Evolutionary conservation across 2,888 invertebrate species (phyloP), one percentile per base, ranked within the genome.

Genomic region (Thysanoteuthis rhombus): DNA sequence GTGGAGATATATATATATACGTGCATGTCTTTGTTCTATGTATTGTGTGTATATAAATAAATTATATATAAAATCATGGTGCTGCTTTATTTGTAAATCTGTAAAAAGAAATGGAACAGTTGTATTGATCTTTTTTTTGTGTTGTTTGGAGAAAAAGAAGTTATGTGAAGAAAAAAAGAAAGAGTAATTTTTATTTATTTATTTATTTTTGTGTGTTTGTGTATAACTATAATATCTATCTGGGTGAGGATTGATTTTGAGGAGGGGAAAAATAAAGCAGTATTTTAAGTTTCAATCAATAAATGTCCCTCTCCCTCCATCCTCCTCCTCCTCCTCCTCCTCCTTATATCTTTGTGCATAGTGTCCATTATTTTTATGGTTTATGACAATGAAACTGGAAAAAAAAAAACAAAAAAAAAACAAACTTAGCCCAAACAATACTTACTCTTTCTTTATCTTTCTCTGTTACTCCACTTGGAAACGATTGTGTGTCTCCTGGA

Each of bases 31-130:
- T 75, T 75, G 75, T 75, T 75, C 36, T 75, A n/a, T 75, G 75
- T 75, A 75, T 16, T 75, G 75, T 75, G 19, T 75, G 75, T 75
- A 75, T 75, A 75, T 75, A 75, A 75, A 75, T 75, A 75, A 75
- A 75, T 75, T 75, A 75, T 75, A 75, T 75, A 75, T 75, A 75
- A 75, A 75, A 75, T n/a, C 12, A n/a, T 32, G n/a, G n/a, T 75
- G 75, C 75, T 75, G 75, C 75, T 75, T 75, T 75, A 75, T 75
- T 75, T 75, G 75, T 75, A 75, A 75, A 75, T 75, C n/a, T 75
- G 75, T 75, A 36, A 52, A 52, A 52, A 52, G 75, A 75, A 75
- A 75, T 75, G 75, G n/a, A 75, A 75, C 75, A n/a, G n/a, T 75
- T 75, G 75, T 75, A 0, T n/a, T 75, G n/a, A n/a, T n/a, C n/a